A percentile compares a stretch with the other conserved stretches of the same genome.
These are phyloP conservation scores for Hermatobates lingyangjiaoensis DNA, from an alignment of 1,140 invertebrate species.

Conservation along the genomic window DNA sequence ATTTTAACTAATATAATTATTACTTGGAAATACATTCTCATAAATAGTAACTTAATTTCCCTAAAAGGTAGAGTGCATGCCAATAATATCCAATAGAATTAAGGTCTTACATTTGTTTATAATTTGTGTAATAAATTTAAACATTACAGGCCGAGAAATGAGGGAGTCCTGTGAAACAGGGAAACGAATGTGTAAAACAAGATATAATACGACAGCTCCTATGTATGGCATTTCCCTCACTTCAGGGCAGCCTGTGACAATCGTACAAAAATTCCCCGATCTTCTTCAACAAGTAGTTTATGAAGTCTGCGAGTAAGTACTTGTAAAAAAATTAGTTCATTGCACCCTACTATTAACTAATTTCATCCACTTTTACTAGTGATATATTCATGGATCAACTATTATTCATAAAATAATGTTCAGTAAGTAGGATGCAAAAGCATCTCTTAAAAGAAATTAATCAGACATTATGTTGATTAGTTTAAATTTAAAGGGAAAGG, in stretches of 20 bases:
- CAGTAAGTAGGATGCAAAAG: background rate
- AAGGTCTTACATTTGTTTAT: too few relatives aligned
- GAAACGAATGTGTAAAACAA: constrained; percentile 58
- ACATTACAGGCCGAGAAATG: constrained; percentile 14
- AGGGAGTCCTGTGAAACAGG: constrained; percentile 31
- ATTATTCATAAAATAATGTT: background rate
- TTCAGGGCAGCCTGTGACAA: constrained; percentile 77
- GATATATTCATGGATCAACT: too few relatives aligned
- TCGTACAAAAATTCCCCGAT: constrained; percentile 86
- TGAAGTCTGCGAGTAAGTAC: constrained; percentile 53
- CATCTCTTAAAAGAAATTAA: too few relatives aligned
- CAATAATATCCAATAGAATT: too few relatives aligned
- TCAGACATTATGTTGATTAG: too few relatives aligned
- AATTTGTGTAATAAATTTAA: background rate
- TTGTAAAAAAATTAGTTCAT: background rate
- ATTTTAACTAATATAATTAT: too few relatives aligned
- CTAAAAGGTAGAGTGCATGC: too few relatives aligned
- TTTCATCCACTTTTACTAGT: too few relatives aligned
- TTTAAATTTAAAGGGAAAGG: too few relatives aligned
- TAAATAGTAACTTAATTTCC: too few relatives aligned
- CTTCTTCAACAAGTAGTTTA: constrained; percentile 84
- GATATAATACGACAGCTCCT: constrained; percentile 80
- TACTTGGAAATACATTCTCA: too few relatives aligned
- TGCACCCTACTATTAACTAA: background rate
- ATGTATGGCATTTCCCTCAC: constrained; percentile 83